Conservation (phyloP, 1,140 invertebrate species). For the Drosophila suzukii region DNA sequence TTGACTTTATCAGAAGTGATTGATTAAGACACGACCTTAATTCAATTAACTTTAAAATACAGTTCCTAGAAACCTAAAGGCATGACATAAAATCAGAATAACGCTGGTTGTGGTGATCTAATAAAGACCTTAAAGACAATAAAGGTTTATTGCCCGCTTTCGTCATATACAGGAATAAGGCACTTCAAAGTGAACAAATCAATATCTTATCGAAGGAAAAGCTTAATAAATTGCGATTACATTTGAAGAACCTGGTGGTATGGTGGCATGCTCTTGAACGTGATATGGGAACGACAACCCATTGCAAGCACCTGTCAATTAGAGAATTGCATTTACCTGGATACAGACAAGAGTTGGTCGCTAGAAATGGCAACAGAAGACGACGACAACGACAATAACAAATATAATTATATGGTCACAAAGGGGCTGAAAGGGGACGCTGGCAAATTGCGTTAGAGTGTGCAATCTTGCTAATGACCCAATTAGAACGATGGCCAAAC, state of each 20-base stretch:
- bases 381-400: constrained; percentile 5
- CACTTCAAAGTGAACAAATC: constrained; percentile 31
- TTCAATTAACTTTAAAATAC: background rate
- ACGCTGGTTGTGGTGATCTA: constrained; percentile 1
- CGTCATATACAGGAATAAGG: constrained; percentile 31
- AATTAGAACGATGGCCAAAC: constrained; percentile 55
- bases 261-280: constrained; percentile 16
- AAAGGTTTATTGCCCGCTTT: constrained; percentile 18
- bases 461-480: constrained; percentile 66
- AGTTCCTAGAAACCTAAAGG: background rate
- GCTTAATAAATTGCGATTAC: constrained; percentile 9
- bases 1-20: background rate
- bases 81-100: constrained; percentile 14
- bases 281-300: constrained; percentile 1
- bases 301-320: constrained; percentile 17
- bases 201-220: constrained; percentile 37
- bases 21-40: background rate
- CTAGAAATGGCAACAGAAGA: constrained; percentile 3
- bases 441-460: constrained; percentile 59
- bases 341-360: constrained; percentile 17
- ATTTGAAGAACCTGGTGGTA: constrained; percentile 10
- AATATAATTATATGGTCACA: constrained; percentile 28
- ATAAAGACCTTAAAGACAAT: background rate
- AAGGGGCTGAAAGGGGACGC: background rate
- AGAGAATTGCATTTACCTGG: constrained; percentile 40